Evolutionary conservation across 2,888 invertebrate genomes (phyloP).

Genomic region (Temnothorax ravouxi): DNA sequence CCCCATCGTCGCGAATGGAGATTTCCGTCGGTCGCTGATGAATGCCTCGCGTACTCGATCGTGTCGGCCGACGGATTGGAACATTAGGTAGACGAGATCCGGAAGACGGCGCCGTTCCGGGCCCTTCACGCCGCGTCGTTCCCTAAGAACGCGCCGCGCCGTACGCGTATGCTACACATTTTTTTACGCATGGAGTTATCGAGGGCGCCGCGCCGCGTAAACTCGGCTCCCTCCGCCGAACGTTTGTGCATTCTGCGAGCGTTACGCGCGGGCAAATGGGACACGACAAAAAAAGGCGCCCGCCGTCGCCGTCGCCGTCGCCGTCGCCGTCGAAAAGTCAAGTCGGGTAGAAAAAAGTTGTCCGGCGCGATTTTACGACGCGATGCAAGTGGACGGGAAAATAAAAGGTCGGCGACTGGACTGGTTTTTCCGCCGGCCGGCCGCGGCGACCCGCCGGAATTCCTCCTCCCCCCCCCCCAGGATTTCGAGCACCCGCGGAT

Average conservation of each 20-base stretch:
- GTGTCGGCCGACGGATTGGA: too few species aligned
- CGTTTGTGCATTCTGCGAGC: constrained; percentile 22
- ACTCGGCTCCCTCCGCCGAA: not conserved
- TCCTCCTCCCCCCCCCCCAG: not conserved
- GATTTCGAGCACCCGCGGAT: not conserved
- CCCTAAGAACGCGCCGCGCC: not conserved
- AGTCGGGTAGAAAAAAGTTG: constrained; percentile 62
- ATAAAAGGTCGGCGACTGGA: constrained; percentile 4
- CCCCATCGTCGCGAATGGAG: too few species aligned
- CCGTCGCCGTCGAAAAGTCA: constrained; percentile 64
- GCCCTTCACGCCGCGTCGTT: too few species aligned
- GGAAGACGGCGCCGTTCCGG: too few species aligned
- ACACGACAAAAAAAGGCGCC: constrained; percentile 13
- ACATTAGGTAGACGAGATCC: too few species aligned
- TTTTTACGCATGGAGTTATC: constrained; percentile 62
- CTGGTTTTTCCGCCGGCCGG: constrained; percentile 44
- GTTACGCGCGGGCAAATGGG: constrained; percentile 1
- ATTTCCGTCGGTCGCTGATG: too few species aligned
- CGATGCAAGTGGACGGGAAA: constrained; percentile 5
- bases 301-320: not conserved
- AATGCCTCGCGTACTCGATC: too few species aligned
- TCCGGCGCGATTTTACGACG: constrained; percentile 5
- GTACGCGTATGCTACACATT: constrained; percentile 31
- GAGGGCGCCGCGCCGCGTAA: constrained; percentile 39
- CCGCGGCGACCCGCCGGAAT: constrained; percentile 8